These are phyloP conservation scores for Helicorthomorpha holstii DNA, from an alignment of 1,140 invertebrate species.

Conservation along the genomic window DNA sequence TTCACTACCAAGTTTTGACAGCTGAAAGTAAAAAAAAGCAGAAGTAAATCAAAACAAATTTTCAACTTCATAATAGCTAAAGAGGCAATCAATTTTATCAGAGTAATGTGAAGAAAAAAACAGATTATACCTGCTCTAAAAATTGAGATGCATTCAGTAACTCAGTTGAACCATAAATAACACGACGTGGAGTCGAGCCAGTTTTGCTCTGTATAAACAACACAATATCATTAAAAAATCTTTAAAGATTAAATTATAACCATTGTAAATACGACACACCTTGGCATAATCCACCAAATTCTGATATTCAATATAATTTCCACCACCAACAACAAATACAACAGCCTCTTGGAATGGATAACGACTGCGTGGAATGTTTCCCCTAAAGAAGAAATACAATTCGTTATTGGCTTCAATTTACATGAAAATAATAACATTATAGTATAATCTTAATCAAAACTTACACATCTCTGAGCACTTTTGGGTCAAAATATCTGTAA, in stretches of 20 bases:
- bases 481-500: constrained; percentile 82
- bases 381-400: constrained; percentile 7
- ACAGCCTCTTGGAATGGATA: constrained; percentile 40
- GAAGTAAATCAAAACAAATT: too few relatives aligned
- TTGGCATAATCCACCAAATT: constrained; percentile 92
- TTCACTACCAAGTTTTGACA: too few relatives aligned
- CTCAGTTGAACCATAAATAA: constrained; percentile 89
- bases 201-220: constrained; percentile 38
- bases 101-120: too few relatives aligned
- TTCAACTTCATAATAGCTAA: too few relatives aligned
- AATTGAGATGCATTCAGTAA: constrained; percentile 83
- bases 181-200: constrained; percentile 45
- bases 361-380: background rate
- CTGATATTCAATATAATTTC: constrained; percentile 99
- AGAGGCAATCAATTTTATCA: background rate
- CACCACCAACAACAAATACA: constrained; percentile 93
- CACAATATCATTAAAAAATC: constrained; percentile 7
- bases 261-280: constrained; percentile 24
- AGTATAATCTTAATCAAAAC: background rate
- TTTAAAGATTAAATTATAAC: constrained; percentile 2
- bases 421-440: too few relatives aligned
- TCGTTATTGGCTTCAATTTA: too few relatives aligned
- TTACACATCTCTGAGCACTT: constrained; percentile 48
- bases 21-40: too few relatives aligned
- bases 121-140: constrained; percentile 82